Base-by-base conservation (phyloP, 2,797 vertebrate genomes). In the Cuniculus paca region DNA sequence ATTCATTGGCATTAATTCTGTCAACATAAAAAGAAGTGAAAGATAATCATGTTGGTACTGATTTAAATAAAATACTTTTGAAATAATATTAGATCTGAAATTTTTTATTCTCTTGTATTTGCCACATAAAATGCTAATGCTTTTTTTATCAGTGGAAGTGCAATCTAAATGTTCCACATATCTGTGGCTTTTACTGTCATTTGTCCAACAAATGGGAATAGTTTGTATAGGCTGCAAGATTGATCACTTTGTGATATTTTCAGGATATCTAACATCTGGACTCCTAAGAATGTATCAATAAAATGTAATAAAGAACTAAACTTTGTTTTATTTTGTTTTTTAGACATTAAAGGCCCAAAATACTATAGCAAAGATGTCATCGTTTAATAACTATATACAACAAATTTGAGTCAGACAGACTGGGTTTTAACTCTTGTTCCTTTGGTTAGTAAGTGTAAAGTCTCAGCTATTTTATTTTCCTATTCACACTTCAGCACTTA, bases 31-130 rank as follows among this genome's bases (percentile, higher is more conserved):
- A 83, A 39, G 42, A 88, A 85, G 6, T 56, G 34, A 93, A 96
- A 92, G 20, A 12, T 28, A 70, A 56, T 93, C 34, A 63, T 36
- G 6, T 77, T 68, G 13, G 6, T 90, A 24, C 72, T 56, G 7
- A 14, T 85, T 94, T 97, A 95, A 94, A 90, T 85, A 93, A 91
- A 90, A 75, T 70, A 13, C 6, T 20, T 92, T 48, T 93, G 56
- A 92, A 92, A 94, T 83, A 68, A 92, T 95, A 90, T 81, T 63
- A 92, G 0, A 95, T 4, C 0, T 70, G 54, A 20, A 80, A 39
- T 92, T 48, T 92, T 80, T 56, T 63, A 5, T 88, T 22, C 8
- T 13, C 3, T 26, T 65, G 16, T 86, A 48, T 80, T 80, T 74
- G 34, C 26, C 0, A 26, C 45, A 60, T 89, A 85, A 74, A 78